Conservation (phyloP, 2,113 vertebrate species). For the Cathartes aura region DNA sequence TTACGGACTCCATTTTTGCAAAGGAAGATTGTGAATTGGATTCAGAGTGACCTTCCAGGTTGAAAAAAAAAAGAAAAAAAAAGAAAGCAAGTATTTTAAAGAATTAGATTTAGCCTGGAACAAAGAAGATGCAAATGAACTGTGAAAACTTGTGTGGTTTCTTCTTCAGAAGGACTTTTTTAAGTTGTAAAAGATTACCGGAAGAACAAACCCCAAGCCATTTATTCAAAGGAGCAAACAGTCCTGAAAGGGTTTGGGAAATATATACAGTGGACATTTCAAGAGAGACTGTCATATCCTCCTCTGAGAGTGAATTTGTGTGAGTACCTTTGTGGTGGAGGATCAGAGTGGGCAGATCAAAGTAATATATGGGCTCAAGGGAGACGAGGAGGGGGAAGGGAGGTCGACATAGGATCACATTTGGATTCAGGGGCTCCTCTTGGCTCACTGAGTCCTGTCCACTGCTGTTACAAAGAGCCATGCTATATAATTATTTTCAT, state of each 20-base stretch:
- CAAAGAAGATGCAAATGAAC: conserved; percentile 27
- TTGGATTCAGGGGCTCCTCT: conserved; percentile 22
- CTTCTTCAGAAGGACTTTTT: conserved; percentile 21
- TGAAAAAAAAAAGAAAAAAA: not conserved
- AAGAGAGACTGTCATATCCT: conserved; percentile 60
- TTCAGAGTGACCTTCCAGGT: not conserved
- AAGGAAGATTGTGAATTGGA: not conserved
- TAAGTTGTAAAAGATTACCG: conserved; percentile 13
- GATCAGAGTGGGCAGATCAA: conserved; percentile 64
- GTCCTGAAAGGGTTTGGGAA: conserved; percentile 59
- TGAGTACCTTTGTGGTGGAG: conserved; percentile 61
- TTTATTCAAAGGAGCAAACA: conserved; percentile 66
- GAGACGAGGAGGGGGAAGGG: conserved; percentile 2
- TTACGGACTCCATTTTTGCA: not conserved
- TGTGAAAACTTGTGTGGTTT: not conserved
- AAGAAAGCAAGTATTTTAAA: not conserved
- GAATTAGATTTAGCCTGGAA: not conserved
- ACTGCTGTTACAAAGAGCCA: not conserved
- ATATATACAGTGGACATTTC: conserved; percentile 63
- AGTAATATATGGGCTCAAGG: conserved; percentile 20
- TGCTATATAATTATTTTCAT: conserved; percentile 14
- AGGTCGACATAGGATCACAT: not conserved
- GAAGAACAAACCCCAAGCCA: conserved; percentile 51
- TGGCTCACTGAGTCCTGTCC: not conserved
- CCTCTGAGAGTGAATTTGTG: conserved; percentile 50